Evolutionary conservation across 1,140 invertebrate species (phyloP).

Genomic region (Myzus persicae): DNA sequence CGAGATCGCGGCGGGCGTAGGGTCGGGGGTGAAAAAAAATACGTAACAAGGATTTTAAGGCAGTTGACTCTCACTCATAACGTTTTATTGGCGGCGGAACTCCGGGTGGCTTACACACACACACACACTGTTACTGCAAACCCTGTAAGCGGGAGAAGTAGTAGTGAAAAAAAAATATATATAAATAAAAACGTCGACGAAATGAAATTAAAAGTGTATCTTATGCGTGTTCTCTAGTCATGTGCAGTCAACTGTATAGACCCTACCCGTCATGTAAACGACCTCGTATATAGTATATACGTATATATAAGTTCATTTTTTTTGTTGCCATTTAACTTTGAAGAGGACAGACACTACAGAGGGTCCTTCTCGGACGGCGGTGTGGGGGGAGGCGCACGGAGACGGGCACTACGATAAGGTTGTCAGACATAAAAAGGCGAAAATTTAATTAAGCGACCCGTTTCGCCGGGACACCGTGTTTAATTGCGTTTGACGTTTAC

Average conservation of each 20-base stretch:
- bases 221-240: constrained; percentile 49
- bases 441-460: constrained; percentile 52
- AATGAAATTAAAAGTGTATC: constrained; percentile 57
- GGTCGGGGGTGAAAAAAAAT: neutral
- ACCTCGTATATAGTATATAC: neutral
- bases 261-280: constrained; percentile 35
- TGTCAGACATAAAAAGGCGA: constrained; percentile 48
- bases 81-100: constrained; percentile 36
- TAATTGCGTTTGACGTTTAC: constrained; percentile 47
- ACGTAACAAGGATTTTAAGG: constrained; percentile 42
- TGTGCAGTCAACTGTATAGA: constrained; percentile 41
- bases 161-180: neutral
- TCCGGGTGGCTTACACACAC: neutral
- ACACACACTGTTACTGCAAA: neutral
- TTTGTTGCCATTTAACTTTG: constrained; percentile 40
- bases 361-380: neutral
- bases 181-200: constrained; percentile 36
- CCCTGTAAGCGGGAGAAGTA: neutral
- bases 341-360: neutral
- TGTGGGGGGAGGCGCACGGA: neutral
- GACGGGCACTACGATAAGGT: constrained; percentile 15
- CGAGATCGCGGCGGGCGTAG: neutral
- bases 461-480: constrained; percentile 21
- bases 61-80: constrained; percentile 38
- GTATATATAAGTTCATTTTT: constrained; percentile 28